A percentile compares a stretch with the other conserved stretches of the same genome.
Conservation (phyloP, 1,140 invertebrate genomes). For the Mylabris phalerata region DNA sequence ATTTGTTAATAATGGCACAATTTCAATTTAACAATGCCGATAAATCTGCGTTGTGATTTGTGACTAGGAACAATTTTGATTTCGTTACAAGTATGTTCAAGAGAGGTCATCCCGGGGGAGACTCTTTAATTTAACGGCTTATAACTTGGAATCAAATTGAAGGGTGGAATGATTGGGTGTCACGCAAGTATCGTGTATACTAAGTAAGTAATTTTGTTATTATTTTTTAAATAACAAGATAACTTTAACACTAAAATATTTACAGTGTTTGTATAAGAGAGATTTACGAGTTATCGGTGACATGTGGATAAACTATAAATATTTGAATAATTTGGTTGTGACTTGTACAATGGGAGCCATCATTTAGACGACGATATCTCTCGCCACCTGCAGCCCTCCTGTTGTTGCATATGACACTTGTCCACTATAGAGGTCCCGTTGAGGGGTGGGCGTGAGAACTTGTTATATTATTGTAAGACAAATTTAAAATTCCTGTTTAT, state of each 20-base stretch:
- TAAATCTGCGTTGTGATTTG: background rate
- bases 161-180: constrained; percentile 16
- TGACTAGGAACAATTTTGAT: background rate
- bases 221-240: no score
- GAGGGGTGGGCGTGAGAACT: constrained; percentile 1
- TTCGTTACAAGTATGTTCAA: background rate
- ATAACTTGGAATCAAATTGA: constrained; percentile 35
- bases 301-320: constrained; percentile 14
- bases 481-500: no score
- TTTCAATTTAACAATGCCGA: background rate
- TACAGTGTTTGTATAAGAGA: background rate
- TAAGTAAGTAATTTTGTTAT: constrained; percentile 1
- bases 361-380: constrained; percentile 24
- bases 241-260: no score
- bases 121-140: constrained; percentile 34
- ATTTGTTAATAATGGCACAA: background rate
- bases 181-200: constrained; percentile 26
- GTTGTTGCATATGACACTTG: constrained; percentile 13
- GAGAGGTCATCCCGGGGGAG: constrained; percentile 21
- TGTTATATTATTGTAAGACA: background rate
- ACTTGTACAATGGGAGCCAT: constrained; percentile 16
- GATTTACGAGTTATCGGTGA: constrained; percentile 14
- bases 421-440: constrained; percentile 1
- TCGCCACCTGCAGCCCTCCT: constrained; percentile 21
- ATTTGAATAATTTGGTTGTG: constrained; percentile 24